Evolutionary conservation across 2,113 vertebrate species (phyloP), one percentile per base, ranked within the genome.

Genomic region (Cynopterus brachyotis): DNA sequence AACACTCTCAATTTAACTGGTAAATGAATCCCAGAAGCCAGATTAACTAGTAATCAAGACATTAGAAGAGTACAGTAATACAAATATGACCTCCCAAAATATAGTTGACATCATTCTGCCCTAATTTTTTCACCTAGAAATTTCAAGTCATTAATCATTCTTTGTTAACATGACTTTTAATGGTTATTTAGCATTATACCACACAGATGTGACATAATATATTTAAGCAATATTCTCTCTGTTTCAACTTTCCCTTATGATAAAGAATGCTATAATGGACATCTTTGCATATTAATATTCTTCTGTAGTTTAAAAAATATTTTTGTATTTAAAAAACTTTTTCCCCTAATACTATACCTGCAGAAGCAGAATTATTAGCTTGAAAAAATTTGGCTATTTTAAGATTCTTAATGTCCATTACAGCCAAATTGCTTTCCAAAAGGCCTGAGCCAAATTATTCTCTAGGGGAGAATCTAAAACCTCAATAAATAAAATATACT

Each of bases 1-100:
- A 88, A 84, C 22, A 92, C 64, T 83, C 28, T 53, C 53, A 91
- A 67, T 90, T 72, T 81, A 72, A 66, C 24, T 84, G 70, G 55
- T 28, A 94, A 92, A 87, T 79, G 35, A 96, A 91, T 92, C 28
- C 47, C 50, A 94, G 78, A 94, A 80, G 66, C 19, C 30, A 89
- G 20, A 89, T 55, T 79, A 22, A 6, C 79, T 60, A 90, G 86
- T 50, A 83, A 80, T 80, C 75, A 94, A 84, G 45, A 92, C 12
- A 92, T 66, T 37, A 9, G 4, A 94, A 85, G 45, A 70, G 9
- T 76, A 59, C 4, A 11, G 37, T 81, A 80, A 88, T 88, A 7
- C 13, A 94, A 89, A 92, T 42, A 67, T 9, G 92, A 82, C 20
- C 35, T 92, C 32, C 92, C 37, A 95, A 96, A 97, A 83, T 50